Percentiles rank a stretch among this genome's conserved stretches.
phyloP scores from a whole-genome alignment of 2,888 invertebrate species.

The Endomychus coccineus region DNA sequence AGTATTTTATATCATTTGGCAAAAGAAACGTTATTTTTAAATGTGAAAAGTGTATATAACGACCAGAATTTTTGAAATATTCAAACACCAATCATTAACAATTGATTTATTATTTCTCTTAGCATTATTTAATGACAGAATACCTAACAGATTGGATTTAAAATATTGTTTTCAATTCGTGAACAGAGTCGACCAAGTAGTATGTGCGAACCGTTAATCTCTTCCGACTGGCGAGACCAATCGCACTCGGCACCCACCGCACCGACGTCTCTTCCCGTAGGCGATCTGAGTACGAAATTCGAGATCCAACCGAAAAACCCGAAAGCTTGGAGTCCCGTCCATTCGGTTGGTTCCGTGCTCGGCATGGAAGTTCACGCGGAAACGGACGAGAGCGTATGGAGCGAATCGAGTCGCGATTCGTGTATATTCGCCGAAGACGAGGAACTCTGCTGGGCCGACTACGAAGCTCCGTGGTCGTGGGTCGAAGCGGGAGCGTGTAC shows the following conservation, averaged over 20 bases:
- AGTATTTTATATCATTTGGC: too few relatives aligned
- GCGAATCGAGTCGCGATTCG: slow-evolving; percentile 60
- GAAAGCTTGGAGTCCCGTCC: slow-evolving; percentile 81
- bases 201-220: slow-evolving; percentile 50
- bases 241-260: slow-evolving; percentile 64
- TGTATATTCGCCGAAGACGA: slow-evolving; percentile 77
- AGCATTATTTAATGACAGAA: too few relatives aligned
- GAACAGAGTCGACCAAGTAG: slow-evolving; percentile 50
- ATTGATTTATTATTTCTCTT: too few relatives aligned
- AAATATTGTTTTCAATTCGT: too few relatives aligned
- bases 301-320: slow-evolving; percentile 71
- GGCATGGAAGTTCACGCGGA: slow-evolving; percentile 83
- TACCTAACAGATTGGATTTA: too few relatives aligned
- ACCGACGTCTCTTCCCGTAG: slow-evolving; percentile 57
- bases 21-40: too few relatives aligned
- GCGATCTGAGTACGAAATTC: slow-evolving; percentile 54
- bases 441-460: slow-evolving; percentile 70
- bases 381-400: slow-evolving; percentile 73
- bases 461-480: slow-evolving; percentile 75
- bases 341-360: slow-evolving; percentile 76
- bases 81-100: too few relatives aligned
- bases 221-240: slow-evolving; percentile 60
- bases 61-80: too few relatives aligned
- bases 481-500: slow-evolving; percentile 66
- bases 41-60: too few relatives aligned